Percentiles rank a stretch among this genome's conserved stretches.
Evolutionary conservation across 2,888 invertebrate species (phyloP).

Genomic region (Phortica magna): DNA sequence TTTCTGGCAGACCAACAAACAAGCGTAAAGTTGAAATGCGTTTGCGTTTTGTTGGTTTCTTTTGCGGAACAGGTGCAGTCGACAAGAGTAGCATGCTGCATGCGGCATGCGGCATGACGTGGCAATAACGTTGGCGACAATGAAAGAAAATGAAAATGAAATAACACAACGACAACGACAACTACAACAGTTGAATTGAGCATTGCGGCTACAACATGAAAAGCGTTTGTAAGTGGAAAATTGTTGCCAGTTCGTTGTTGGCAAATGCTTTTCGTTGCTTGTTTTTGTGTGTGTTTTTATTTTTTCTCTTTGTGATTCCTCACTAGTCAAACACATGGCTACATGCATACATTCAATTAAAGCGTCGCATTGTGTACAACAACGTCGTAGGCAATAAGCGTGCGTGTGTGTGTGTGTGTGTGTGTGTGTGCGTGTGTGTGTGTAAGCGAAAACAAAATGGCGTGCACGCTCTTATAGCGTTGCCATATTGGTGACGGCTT

Average conservation of each 20-base stretch:
- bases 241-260: constrained; percentile 23
- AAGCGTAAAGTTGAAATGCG: not conserved
- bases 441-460: not conserved
- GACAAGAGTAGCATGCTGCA: constrained; percentile 4
- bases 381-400: not conserved
- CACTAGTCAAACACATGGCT: not conserved
- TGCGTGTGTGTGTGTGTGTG: not conserved
- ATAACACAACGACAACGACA: constrained; percentile 1
- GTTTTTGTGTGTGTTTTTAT: not conserved
- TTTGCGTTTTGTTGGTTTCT: not conserved
- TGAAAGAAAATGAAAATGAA: not conserved
- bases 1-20: constrained; percentile 1
- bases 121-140: not conserved
- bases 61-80: constrained; percentile 19
- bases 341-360: constrained; percentile 13
- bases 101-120: constrained; percentile 1
- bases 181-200: constrained; percentile 18
- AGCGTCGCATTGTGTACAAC: not conserved
- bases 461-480: not conserved
- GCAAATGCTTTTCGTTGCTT: not conserved
- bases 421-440: not conserved
- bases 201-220: constrained; percentile 18
- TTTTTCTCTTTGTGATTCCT: not conserved
- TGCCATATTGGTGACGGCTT: constrained; percentile 9
- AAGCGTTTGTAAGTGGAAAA: constrained; percentile 31